These are phyloP conservation scores for Heteronetta atricapilla DNA, from an alignment of 2,113 vertebrate genomes.

Conservation along the genomic window DNA sequence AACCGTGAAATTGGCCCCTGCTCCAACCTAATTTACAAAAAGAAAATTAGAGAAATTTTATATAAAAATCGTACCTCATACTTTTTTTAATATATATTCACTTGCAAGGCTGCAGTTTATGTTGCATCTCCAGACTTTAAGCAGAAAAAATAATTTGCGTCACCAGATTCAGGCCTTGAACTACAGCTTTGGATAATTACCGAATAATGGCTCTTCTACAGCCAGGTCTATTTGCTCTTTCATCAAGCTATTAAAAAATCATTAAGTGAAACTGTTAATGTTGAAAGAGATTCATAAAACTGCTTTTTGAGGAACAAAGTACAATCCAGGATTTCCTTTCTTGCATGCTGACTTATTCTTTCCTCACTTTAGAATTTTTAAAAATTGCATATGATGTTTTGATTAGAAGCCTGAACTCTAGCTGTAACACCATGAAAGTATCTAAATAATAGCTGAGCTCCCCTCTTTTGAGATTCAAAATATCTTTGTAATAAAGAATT, in stretches of 20 bases:
- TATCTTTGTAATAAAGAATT: background rate
- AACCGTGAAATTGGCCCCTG: background rate
- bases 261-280: background rate
- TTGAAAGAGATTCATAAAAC: background rate
- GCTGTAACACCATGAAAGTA: slow-evolving; percentile 7
- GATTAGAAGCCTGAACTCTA: background rate
- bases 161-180: background rate
- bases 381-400: background rate
- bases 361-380: too few species aligned
- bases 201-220: background rate
- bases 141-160: background rate
- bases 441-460: slow-evolving; percentile 1
- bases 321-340: slow-evolving; percentile 9
- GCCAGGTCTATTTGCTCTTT: background rate
- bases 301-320: background rate
- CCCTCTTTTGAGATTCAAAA: background rate
- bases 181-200: background rate
- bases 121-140: background rate
- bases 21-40: background rate
- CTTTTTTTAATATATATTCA: background rate
- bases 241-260: background rate
- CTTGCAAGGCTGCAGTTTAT: background rate
- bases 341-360: background rate
- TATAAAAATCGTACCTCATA: background rate
- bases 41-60: too few species aligned